phyloP scores from a whole-genome alignment of 1,140 invertebrate species.

The Gyrodactylus salaris region DNA sequence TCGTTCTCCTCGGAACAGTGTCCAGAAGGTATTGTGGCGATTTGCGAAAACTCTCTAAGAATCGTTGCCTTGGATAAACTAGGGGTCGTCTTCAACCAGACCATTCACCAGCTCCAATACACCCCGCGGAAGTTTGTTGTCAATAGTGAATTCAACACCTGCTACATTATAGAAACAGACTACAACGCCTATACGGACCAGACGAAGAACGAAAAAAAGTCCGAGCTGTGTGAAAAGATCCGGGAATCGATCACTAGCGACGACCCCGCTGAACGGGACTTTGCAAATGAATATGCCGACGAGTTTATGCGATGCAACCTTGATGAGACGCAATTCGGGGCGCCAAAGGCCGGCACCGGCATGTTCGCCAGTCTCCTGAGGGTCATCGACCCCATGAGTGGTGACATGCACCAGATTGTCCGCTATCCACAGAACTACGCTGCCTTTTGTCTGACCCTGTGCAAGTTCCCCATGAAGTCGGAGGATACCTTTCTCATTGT shows the following conservation, averaged over 20 bases:
- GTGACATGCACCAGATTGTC: slow-evolving; percentile 41
- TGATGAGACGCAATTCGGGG: slow-evolving; percentile 68
- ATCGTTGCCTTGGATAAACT: slow-evolving; percentile 91
- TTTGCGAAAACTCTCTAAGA: slow-evolving; percentile 65
- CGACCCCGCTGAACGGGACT: slow-evolving; percentile 33
- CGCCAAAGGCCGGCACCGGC: slow-evolving; percentile 67
- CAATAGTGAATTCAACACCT: slow-evolving; percentile 57
- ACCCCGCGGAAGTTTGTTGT: slow-evolving; percentile 78
- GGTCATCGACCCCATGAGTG: slow-evolving; percentile 51
- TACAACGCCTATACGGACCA: slow-evolving; percentile 92
- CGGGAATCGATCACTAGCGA: slow-evolving; percentile 75
- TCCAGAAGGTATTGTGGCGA: slow-evolving; percentile 92
- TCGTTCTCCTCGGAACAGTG: slow-evolving; percentile 94
- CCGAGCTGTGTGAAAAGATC: slow-evolving; percentile 51
- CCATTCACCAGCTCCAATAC: slow-evolving; percentile 41
- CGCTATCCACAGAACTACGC: slow-evolving; percentile 79
- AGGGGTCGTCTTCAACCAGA: slow-evolving; percentile 85
- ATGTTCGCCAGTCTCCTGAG: slow-evolving; percentile 83
- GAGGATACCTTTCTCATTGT: slow-evolving; percentile 43
- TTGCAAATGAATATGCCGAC: slow-evolving; percentile 79
- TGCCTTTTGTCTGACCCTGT: slow-evolving; percentile 39
- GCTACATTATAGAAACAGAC: slow-evolving; percentile 65
- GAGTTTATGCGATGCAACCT: slow-evolving; percentile 71
- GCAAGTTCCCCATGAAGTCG: slow-evolving; percentile 33
- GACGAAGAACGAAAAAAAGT: slow-evolving; percentile 56